phyloP scores from a whole-genome alignment of 2,888 invertebrate genomes.

The Lysandra coridon region DNA sequence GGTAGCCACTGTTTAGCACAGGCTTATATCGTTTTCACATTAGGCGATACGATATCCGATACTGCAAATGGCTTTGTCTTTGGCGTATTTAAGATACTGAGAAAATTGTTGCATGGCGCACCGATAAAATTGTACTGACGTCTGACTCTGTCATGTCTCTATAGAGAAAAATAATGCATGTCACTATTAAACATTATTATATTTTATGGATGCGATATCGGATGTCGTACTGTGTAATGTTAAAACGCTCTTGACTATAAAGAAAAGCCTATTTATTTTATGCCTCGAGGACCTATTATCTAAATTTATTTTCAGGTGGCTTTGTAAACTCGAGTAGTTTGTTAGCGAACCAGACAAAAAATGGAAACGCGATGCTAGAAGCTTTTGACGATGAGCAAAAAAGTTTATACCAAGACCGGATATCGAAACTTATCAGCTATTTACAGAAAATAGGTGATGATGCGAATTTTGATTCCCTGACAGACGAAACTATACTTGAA shows the following conservation, averaged over 20 bases:
- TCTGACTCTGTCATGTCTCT: no score
- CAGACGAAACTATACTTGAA: slow-evolving; percentile 79
- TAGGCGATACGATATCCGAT: neutral
- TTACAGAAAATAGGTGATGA: slow-evolving; percentile 70
- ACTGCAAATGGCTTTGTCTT: no score
- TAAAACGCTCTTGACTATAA: neutral
- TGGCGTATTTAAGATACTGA: no score
- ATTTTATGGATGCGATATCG: neutral
- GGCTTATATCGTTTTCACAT: neutral
- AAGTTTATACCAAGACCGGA: slow-evolving; percentile 83
- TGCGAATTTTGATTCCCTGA: slow-evolving; percentile 68
- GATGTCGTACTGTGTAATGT: neutral
- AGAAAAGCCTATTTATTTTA: neutral
- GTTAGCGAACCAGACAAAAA: slow-evolving; percentile 80
- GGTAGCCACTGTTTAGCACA: slow-evolving; percentile 66
- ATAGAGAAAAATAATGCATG: no score
- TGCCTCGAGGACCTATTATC: neutral
- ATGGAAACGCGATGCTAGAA: slow-evolving; percentile 83
- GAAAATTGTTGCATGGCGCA: no score
- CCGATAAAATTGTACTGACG: no score
- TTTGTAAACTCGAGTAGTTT: slow-evolving; percentile 86
- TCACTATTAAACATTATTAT: no score
- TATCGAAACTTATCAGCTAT: slow-evolving; percentile 82
- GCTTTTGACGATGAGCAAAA: slow-evolving; percentile 83
- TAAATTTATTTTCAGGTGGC: slow-evolving; percentile 77